These are phyloP conservation scores for Pemphigus obesinymphae DNA, from an alignment of 1,140 invertebrate genomes.

Conservation along the genomic window DNA sequence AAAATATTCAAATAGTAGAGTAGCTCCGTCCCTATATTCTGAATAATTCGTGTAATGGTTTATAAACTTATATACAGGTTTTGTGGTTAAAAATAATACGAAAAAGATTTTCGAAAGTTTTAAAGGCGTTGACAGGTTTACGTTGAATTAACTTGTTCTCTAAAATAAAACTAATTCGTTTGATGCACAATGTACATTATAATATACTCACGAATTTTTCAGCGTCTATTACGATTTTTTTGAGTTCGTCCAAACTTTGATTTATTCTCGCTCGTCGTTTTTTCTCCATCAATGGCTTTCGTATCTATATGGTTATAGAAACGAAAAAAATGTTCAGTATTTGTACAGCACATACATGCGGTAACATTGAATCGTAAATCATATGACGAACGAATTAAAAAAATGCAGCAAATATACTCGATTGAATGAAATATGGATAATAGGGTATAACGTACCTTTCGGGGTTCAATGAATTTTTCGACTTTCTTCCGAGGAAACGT, in stretches of 20 bases:
- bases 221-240: constrained; percentile 58
- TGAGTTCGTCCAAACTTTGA: constrained; percentile 60
- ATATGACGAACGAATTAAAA: background rate
- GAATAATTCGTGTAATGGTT: too few species aligned
- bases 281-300: constrained; percentile 69
- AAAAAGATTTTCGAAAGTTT: too few species aligned
- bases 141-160: too few species aligned
- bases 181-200: too few species aligned
- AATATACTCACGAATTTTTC: constrained; percentile 45
- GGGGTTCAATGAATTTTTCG: background rate
- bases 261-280: constrained; percentile 64
- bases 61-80: too few species aligned
- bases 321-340: background rate
- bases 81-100: too few species aligned
- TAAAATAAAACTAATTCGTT: too few species aligned
- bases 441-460: background rate
- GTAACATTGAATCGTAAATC: background rate
- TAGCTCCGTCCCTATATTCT: too few species aligned
- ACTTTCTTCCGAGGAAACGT: background rate
- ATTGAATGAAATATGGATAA: background rate
- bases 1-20: too few species aligned
- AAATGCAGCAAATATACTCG: background rate
- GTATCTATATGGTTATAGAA: constrained; percentile 53
- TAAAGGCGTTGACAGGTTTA: too few species aligned
- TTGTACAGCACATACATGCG: background rate